A percentile compares a stretch with the other conserved stretches of the same genome.
These are phyloP conservation scores for Semotilus atromaculatus DNA, from an alignment of 2,797 vertebrate species.

Conservation along the genomic window DNA sequence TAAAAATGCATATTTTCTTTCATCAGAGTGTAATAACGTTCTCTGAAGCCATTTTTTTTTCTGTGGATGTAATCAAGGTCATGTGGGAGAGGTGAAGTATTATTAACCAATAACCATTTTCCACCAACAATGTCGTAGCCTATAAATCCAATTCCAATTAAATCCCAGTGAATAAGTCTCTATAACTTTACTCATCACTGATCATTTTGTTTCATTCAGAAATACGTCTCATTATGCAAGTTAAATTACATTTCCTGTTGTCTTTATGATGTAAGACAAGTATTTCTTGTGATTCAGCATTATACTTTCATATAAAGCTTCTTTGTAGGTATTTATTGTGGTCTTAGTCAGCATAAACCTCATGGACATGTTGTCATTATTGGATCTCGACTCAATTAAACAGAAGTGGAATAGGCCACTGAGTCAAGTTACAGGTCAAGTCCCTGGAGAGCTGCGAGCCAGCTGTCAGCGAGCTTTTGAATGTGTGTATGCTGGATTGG, in stretches of 20 bases:
- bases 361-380: constrained; percentile 22
- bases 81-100: not conserved
- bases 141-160: not conserved
- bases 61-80: not conserved
- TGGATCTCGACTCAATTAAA: constrained; percentile 55
- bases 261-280: not conserved
- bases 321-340: not conserved
- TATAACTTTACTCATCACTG: not conserved
- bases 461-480: constrained; percentile 25
- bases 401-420: constrained; percentile 32
- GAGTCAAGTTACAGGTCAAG: constrained; percentile 47
- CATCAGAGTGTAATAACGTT: not conserved
- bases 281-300: not conserved
- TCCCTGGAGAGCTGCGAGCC: constrained; percentile 30
- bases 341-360: not conserved
- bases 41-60: not conserved
- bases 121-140: not conserved
- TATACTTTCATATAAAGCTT: not conserved
- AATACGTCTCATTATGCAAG: not conserved
- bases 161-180: not conserved
- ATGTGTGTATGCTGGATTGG: constrained; percentile 10
- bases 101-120: not conserved
- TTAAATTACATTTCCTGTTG: not conserved
- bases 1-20: not conserved
- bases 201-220: not conserved